Evolutionary conservation across 2,797 vertebrate genomes (phyloP), one percentile per base, ranked within the genome.

Genomic region (Rachycentron canadum): DNA sequence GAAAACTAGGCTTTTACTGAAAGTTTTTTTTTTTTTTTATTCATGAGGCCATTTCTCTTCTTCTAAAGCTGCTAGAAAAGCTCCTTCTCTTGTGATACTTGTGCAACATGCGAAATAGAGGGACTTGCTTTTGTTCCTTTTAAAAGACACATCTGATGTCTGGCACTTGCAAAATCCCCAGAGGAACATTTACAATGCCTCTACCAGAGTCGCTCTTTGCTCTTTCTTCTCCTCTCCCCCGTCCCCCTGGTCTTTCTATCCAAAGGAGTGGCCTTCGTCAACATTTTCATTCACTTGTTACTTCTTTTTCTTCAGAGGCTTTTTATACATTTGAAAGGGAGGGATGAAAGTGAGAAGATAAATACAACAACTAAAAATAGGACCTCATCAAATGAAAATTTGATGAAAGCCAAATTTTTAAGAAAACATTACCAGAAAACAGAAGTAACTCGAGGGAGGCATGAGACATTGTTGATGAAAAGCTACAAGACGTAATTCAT

Each of bases 361-460:
- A 86, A 91, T 38, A 78, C 45, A 50, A 67, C 26, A 32, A 55
- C 83, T 91, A 90, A 88, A 93, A 91, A 92, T 88, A 91, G 85
- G 21, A 49, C 32, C 59, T 69, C 65, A 57, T 83, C 80, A 69
- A 89, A 84, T 78, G 55, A 89, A 88, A 83, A 86, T 84, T 73
- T 78, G 30, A 93, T 82, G 65, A 76, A 73, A 76, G 64, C 16
- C 71, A 62, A 34, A 64, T 84, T 83, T 78, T 80, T 16, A 82
- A 73, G 61, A 85, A 84, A 85, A 78, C 71, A 81, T 70, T 74
- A 79, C 65, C 26, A 69, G 68, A 75, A 87, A 85, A 75, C 72
- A 85, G 53, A 65, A 77, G 76, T 43, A 68, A 79, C 32, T n/a
- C 49, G 32, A 76, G 64, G 76, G 71, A 47, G 69, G 53, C 59